Percentiles rank a stretch among this genome's conserved stretches.
Conservation (phyloP, 1,140 invertebrate species). For the Aethina tumida region DNA sequence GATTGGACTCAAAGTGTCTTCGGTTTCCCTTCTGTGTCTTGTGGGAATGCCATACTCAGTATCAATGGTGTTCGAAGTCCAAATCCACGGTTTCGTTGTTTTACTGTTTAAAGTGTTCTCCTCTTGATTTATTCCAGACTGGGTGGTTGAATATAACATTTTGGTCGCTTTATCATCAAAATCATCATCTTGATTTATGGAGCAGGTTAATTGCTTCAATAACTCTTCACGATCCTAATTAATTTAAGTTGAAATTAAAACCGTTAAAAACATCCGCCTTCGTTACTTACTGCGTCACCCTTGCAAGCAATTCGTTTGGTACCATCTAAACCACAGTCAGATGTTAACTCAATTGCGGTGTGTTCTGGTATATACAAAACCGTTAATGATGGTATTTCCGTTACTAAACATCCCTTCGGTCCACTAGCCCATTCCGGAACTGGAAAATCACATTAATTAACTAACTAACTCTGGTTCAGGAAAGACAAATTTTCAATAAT, state of each 20-base stretch:
- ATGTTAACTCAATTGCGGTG: constrained; percentile 72
- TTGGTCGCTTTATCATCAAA: constrained; percentile 31
- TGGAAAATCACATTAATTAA: constrained; percentile 30
- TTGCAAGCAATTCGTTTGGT: constrained; percentile 59
- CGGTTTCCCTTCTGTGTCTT: constrained; percentile 36
- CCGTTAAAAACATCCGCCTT: constrained; percentile 1
- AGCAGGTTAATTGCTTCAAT: constrained; percentile 36
- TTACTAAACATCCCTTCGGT: constrained; percentile 50
- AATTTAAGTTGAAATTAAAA: neutral
- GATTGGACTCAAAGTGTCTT: constrained; percentile 26
- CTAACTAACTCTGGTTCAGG: neutral
- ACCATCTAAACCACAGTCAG: constrained; percentile 81
- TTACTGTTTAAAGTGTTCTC: constrained; percentile 17
- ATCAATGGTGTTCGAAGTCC: constrained; percentile 32
- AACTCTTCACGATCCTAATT: constrained; percentile 39
- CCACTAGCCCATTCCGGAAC: constrained; percentile 58
- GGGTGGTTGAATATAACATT: constrained; percentile 8
- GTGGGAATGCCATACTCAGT: constrained; percentile 32
- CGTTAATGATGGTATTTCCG: constrained; percentile 56
- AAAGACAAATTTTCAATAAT: constrained; percentile 2
- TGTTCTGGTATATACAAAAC: constrained; percentile 63
- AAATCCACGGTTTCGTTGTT: constrained; percentile 31
- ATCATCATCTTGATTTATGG: constrained; percentile 29
- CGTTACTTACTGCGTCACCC: constrained; percentile 51
- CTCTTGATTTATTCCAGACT: constrained; percentile 6